These are phyloP conservation scores for Dromococcyx pavoninus DNA, from an alignment of 2,797 vertebrate species.

Conservation along the genomic window DNA sequence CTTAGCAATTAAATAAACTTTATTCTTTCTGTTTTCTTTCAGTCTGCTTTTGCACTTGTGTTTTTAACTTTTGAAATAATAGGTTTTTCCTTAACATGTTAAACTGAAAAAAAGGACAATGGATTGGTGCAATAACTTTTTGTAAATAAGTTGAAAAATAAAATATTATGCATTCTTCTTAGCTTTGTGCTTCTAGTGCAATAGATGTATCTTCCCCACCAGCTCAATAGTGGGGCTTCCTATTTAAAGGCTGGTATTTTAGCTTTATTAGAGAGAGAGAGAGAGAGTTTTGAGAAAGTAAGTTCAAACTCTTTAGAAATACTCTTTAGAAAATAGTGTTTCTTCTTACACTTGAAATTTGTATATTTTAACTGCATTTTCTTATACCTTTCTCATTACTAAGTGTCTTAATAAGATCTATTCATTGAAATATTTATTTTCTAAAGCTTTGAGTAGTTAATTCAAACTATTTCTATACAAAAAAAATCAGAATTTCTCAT, in stretches of 20 bases:
- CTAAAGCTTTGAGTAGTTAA: slow-evolving; percentile 36
- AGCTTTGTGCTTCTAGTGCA: slow-evolving; percentile 46
- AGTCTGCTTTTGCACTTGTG: slow-evolving; percentile 70
- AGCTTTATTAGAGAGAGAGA: slow-evolving; percentile 19
- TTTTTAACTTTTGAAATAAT: slow-evolving; percentile 71
- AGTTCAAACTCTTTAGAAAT: neutral
- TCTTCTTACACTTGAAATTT: slow-evolving; percentile 29
- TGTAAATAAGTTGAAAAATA: slow-evolving; percentile 70
- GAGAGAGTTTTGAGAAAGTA: neutral
- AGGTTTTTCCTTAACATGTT: slow-evolving; percentile 48
- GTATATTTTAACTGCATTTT: slow-evolving; percentile 34
- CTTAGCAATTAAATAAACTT: slow-evolving; percentile 73
- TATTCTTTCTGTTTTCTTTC: slow-evolving; percentile 61
- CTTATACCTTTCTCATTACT: slow-evolving; percentile 15
- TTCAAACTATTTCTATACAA: slow-evolving; percentile 42
- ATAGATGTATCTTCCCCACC: slow-evolving; percentile 17
- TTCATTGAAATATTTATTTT: slow-evolving; percentile 31
- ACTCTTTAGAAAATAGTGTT: neutral
- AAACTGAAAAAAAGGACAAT: slow-evolving; percentile 35
- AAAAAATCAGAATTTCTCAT: neutral
- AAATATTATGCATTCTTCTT: slow-evolving; percentile 56
- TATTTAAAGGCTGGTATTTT: slow-evolving; percentile 2
- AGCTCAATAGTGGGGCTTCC: neutral
- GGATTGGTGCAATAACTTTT: slow-evolving; percentile 72
- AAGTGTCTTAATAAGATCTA: slow-evolving; percentile 15